Conservation (phyloP, 64 coral and sea anemone species). For the Actinia tenebrosa region DNA sequence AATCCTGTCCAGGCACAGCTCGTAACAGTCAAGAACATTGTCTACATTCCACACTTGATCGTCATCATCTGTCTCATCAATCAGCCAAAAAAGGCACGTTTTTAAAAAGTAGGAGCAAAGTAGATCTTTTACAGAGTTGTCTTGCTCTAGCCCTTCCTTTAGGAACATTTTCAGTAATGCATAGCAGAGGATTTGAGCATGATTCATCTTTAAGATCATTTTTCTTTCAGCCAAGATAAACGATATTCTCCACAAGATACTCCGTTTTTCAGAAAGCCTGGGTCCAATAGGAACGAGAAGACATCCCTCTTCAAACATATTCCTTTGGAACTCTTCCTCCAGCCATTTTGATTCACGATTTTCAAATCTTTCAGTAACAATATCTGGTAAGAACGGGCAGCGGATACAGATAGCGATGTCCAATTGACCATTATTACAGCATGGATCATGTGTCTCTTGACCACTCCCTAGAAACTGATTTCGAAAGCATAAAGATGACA, state of each 20-base stretch:
- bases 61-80: conserved; percentile 29
- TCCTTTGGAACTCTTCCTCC: background rate
- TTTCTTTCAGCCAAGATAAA: conserved; percentile 13
- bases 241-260: conserved; percentile 36
- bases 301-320: conserved; percentile 13
- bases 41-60: conserved; percentile 38
- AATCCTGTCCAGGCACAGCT: conserved; percentile 2
- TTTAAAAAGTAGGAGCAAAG: conserved; percentile 28
- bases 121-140: background rate
- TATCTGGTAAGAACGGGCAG: conserved; percentile 21
- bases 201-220: conserved; percentile 14
- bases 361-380: conserved; percentile 13
- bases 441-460: background rate
- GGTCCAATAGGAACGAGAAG: conserved; percentile 38
- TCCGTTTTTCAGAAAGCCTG: background rate
- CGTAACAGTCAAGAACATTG: conserved; percentile 5
- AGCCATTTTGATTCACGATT: conserved; percentile 2
- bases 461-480: conserved; percentile 13
- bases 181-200: conserved; percentile 32
- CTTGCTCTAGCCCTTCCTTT: conserved; percentile 23
- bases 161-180: conserved; percentile 21
- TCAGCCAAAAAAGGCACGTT: conserved; percentile 41
- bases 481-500: conserved; percentile 15
- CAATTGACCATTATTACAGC: background rate
- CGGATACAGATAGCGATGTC: background rate